phyloP scores from a whole-genome alignment of 1,140 invertebrate genomes.

The Drosophila eugracilis region DNA sequence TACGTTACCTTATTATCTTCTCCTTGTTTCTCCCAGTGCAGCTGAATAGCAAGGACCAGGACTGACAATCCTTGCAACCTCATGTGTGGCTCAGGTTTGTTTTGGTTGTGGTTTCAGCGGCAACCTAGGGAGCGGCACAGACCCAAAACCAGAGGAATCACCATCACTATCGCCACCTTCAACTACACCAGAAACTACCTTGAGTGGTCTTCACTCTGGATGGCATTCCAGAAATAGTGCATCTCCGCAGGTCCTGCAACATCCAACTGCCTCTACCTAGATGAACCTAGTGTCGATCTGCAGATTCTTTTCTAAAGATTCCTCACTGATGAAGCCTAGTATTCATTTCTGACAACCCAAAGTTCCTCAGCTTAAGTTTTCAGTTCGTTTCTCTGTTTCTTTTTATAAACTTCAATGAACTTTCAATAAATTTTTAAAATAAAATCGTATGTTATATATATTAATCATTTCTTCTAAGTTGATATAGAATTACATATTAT shows the following conservation, averaged over 20 bases:
- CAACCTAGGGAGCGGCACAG: slow-evolving; percentile 29
- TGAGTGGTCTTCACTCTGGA: not conserved
- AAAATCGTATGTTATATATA: no score
- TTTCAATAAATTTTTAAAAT: no score
- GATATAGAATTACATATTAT: no score
- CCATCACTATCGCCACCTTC: slow-evolving; percentile 2
- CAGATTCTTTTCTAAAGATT: not conserved
- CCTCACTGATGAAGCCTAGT: not conserved
- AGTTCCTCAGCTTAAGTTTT: not conserved
- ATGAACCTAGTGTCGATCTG: not conserved
- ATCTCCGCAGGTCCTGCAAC: slow-evolving; percentile 1
- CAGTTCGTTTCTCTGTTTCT: no score
- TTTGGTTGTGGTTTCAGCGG: slow-evolving; percentile 68
- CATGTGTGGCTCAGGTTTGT: slow-evolving; percentile 46
- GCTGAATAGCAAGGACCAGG: not conserved
- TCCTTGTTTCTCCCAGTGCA: slow-evolving; percentile 9
- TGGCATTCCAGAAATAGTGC: slow-evolving; percentile 14
- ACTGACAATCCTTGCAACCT: slow-evolving; percentile 1
- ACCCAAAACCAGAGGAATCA: slow-evolving; percentile 32
- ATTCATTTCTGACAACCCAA: not conserved
- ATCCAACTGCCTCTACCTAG: not conserved
- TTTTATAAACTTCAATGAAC: no score
- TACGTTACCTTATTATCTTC: not conserved
- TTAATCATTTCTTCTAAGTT: no score
- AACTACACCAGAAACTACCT: slow-evolving; percentile 25